phyloP scores from a whole-genome alignment of 2,797 vertebrate genomes.

The Manis javanica region DNA sequence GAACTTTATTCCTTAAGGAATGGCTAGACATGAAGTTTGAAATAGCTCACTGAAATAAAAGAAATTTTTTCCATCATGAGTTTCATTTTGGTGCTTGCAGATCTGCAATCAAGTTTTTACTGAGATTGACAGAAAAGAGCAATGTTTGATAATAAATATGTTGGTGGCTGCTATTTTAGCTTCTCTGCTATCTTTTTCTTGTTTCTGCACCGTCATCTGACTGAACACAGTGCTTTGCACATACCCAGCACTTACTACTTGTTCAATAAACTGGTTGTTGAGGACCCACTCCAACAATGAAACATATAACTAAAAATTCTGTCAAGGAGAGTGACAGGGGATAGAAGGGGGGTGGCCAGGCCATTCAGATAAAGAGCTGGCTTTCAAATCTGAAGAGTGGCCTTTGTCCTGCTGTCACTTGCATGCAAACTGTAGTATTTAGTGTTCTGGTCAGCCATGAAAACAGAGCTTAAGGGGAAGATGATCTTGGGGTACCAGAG shows the following conservation, averaged over 20 bases:
- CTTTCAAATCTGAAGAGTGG: background rate
- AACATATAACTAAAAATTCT: background rate
- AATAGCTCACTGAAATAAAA: background rate
- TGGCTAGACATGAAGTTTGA: background rate
- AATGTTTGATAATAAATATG: background rate
- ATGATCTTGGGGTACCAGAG: background rate
- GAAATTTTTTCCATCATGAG: background rate
- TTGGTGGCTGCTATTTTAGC: background rate
- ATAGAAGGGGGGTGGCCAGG: background rate
- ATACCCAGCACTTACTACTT: background rate
- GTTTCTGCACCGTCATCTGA: background rate
- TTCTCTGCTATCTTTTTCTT: background rate
- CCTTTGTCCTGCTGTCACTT: background rate
- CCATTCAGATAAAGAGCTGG: background rate
- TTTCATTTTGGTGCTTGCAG: background rate
- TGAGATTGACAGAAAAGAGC: background rate
- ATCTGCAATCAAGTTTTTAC: background rate
- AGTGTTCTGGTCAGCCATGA: background rate
- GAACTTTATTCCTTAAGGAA: slow-evolving; percentile 19
- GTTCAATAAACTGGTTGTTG: background rate
- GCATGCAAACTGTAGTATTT: background rate
- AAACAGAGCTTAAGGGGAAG: background rate
- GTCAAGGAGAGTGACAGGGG: background rate
- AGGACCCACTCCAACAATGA: background rate
- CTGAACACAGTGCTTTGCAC: background rate